Evolutionary conservation across 2,797 vertebrate species (phyloP).

Genomic region (Myotis vivesi): DNA sequence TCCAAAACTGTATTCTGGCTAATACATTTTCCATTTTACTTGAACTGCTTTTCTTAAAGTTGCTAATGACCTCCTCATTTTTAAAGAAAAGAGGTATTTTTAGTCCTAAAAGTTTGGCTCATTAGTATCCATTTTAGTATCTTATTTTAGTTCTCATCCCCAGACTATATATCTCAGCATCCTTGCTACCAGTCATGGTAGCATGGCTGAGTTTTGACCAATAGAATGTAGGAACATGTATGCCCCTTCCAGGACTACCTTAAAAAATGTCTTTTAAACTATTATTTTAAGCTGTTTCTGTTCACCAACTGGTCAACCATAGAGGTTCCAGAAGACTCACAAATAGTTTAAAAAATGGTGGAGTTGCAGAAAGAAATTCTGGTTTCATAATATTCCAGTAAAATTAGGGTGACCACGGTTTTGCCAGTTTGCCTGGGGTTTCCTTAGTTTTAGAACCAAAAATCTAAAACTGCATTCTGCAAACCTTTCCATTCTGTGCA

Average conservation of each 20-base stretch:
- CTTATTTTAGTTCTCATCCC: neutral
- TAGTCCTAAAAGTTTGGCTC: neutral
- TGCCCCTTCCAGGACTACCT: neutral
- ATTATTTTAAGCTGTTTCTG: neutral
- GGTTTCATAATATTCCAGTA: neutral
- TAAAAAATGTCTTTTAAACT: neutral
- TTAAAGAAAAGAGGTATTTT: neutral
- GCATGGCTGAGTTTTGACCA: neutral
- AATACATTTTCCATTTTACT: neutral
- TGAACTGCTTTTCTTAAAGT: neutral
- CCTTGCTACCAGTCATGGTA: fast-evolving
- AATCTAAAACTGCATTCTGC: neutral
- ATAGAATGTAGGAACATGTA: neutral
- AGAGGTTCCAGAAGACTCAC: neutral
- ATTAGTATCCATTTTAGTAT: neutral
- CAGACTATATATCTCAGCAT: neutral
- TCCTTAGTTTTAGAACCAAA: neutral
- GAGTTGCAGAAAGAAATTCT: fast-evolving
- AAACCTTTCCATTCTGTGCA: neutral
- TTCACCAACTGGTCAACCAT: neutral
- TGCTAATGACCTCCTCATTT: neutral
- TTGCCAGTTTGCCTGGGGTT: neutral
- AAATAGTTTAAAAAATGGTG: neutral
- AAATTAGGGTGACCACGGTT: neutral
- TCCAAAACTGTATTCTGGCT: neutral